A percentile compares a stretch with the other conserved stretches of the same genome.
These are phyloP conservation scores for Sigmodon hispidus DNA, from an alignment of 2,113 vertebrate genomes.

Conservation along the genomic window DNA sequence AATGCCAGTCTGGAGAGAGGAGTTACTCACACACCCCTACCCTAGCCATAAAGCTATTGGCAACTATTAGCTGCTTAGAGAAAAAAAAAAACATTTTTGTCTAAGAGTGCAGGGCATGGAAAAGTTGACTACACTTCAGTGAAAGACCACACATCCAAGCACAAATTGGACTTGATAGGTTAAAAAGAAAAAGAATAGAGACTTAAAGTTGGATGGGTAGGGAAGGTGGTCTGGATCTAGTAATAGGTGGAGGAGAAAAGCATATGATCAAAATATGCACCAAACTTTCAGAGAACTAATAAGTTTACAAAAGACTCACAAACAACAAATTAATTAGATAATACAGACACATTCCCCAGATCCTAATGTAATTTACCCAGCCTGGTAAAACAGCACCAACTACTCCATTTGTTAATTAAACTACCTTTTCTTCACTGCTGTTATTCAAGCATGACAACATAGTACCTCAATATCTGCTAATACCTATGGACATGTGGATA, in stretches of 20 bases:
- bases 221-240: background rate
- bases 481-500: background rate
- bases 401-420: constrained; percentile 4
- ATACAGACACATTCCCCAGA: background rate
- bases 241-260: background rate
- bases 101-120: background rate
- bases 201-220: background rate
- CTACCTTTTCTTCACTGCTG: background rate
- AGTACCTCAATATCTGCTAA: background rate
- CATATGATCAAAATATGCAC: background rate
- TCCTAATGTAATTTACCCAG: constrained; percentile 14
- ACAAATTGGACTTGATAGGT: background rate
- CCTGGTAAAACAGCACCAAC: background rate
- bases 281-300: background rate
- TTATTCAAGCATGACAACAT: background rate
- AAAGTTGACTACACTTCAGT: background rate
- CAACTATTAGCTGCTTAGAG: background rate
- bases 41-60: background rate
- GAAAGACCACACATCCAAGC: background rate
- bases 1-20: background rate
- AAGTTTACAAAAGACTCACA: background rate
- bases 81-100: background rate
- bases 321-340: background rate
- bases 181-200: background rate
- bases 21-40: background rate